phyloP scores from a whole-genome alignment of 2,797 vertebrate genomes.

The Loriculus beryllinus region DNA sequence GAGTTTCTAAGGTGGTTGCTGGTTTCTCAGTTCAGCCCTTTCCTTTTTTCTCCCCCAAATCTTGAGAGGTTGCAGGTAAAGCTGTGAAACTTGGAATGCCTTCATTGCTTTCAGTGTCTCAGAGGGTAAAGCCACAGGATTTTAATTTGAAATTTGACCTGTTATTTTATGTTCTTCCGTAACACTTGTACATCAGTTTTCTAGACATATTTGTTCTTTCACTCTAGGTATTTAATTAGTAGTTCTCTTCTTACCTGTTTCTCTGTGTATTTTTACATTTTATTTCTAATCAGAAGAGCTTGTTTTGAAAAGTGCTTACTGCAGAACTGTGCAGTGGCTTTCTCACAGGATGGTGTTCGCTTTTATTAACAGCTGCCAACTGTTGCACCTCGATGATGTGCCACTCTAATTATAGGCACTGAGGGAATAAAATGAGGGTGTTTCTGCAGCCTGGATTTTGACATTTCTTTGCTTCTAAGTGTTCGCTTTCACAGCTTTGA shows the following conservation, averaged over 20 bases:
- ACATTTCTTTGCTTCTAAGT: background rate
- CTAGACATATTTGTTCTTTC: background rate
- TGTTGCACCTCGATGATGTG: background rate
- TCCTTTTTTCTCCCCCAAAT: background rate
- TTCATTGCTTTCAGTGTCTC: background rate
- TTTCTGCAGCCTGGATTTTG: constrained; percentile 2
- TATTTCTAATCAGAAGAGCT: background rate
- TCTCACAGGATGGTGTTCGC: constrained; percentile 21
- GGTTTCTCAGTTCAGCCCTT: background rate
- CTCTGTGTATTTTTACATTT: constrained; percentile 1
- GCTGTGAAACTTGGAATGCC: background rate
- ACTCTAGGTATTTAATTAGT: background rate
- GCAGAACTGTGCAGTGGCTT: background rate
- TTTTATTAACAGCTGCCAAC: constrained; percentile 49
- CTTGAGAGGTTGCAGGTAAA: background rate
- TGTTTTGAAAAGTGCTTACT: constrained; percentile 27
- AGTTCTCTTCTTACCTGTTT: background rate
- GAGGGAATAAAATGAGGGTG: background rate
- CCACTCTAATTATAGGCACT: background rate
- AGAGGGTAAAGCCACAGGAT: background rate
- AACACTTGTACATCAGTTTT: background rate
- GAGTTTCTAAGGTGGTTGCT: background rate
- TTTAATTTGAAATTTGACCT: background rate
- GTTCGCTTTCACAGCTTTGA: constrained; percentile 5
- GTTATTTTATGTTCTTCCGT: background rate